phyloP scores from a whole-genome alignment of 2,888 invertebrate species.

The Athalia rosae region DNA sequence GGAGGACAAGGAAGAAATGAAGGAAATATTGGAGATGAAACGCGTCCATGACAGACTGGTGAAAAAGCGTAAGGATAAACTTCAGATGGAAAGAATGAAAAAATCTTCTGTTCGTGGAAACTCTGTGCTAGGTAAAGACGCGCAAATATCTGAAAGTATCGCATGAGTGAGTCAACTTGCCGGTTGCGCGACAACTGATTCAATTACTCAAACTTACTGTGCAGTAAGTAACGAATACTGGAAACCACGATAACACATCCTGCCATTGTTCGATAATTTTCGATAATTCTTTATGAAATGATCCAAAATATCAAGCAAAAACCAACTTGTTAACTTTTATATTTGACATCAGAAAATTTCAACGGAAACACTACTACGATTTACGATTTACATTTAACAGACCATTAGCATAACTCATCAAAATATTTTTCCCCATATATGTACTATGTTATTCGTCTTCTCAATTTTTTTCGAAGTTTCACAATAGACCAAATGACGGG shows the following conservation, averaged over 20 bases:
- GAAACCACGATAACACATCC: neutral
- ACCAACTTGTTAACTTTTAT: neutral
- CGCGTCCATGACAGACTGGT: slow-evolving; percentile 88
- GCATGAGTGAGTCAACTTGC: slow-evolving; percentile 27
- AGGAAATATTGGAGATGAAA: slow-evolving; percentile 93
- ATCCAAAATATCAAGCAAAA: neutral
- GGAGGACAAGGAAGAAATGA: slow-evolving; percentile 95
- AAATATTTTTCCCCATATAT: neutral
- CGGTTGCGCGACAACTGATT: slow-evolving; percentile 17
- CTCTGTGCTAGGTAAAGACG: slow-evolving; percentile 16
- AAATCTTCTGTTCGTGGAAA: slow-evolving; percentile 21
- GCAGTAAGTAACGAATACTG: neutral
- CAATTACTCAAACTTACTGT: neutral
- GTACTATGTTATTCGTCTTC: neutral
- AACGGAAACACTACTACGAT: neutral
- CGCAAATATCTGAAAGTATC: slow-evolving; percentile 17
- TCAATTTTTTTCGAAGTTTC: neutral
- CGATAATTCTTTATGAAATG: neutral
- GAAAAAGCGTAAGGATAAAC: slow-evolving; percentile 77
- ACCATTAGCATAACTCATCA: neutral
- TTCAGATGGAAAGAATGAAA: slow-evolving; percentile 52
- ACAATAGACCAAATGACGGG: neutral
- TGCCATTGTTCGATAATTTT: too few species aligned
- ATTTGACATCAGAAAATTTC: neutral
- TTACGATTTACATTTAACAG: slow-evolving; percentile 2